These are phyloP conservation scores for Luehdorfia chinensis DNA, from an alignment of 1,140 invertebrate species.

Conservation along the genomic window DNA sequence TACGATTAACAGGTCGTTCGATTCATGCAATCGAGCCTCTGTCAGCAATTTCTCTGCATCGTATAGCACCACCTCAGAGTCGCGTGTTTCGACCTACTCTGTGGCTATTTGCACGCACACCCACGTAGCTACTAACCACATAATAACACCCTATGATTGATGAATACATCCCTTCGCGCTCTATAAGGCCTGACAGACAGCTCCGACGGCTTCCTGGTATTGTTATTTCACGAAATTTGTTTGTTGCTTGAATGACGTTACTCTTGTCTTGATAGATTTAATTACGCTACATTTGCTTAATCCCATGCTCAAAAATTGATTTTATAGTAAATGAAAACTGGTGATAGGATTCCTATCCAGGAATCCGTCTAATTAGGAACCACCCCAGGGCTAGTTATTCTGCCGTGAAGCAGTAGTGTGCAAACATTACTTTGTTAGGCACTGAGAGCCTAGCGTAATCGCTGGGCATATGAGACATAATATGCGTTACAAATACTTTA, in stretches of 20 bases:
- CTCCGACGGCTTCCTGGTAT: constrained; percentile 9
- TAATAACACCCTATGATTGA: constrained; percentile 34
- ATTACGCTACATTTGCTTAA: too few species aligned
- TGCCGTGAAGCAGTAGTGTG: too few species aligned
- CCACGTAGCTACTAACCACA: constrained; percentile 22
- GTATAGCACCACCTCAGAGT: constrained; percentile 8
- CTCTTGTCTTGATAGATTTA: not conserved
- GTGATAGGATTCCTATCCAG: too few species aligned
- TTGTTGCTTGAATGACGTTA: constrained; percentile 10
- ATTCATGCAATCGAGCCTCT: constrained; percentile 1
- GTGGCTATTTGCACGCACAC: constrained; percentile 10
- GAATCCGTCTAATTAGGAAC: too few species aligned
- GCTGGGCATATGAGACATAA: too few species aligned
- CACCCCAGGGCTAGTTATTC: too few species aligned
- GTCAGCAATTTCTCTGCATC: constrained; percentile 8
- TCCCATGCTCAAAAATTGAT: too few species aligned
- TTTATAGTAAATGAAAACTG: too few species aligned
- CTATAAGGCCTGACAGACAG: constrained; percentile 7
- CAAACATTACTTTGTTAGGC: too few species aligned
- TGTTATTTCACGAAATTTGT: constrained; percentile 13
- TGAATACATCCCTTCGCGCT: constrained; percentile 23
- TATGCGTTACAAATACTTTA: too few species aligned
- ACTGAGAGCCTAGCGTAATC: too few species aligned
- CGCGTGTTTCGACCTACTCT: constrained; percentile 18
- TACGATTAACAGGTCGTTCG: not conserved